Base-by-base conservation (phyloP, 2,113 vertebrate genomes). In the Pyxicephalus adspersus region DNA sequence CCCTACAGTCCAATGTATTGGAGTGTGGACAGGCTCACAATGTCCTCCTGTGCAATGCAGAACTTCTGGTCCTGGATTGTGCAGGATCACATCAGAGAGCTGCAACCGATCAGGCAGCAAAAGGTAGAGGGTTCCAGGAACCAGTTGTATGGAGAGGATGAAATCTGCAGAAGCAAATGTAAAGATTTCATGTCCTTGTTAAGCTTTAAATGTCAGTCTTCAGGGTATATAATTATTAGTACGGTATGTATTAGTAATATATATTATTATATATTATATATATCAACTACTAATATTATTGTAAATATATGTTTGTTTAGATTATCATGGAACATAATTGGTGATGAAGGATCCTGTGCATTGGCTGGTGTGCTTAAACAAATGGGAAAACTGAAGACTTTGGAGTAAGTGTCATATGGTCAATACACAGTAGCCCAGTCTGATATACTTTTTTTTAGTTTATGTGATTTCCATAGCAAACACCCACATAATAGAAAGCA, bases 271-370 rank as follows among this genome's bases (percentile, higher is more conserved):
- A 15, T 6, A 8, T n/a, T n/a, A 66, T 22, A 16, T 45, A 15
- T 5, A 23, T 50, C 28, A 51, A 71, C n/a, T 20, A 3, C 9
- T 54, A 25, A 51, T 71, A 26, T 45, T 31, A 1, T 28, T 64
- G 6, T 20, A 61, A 23, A 16, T 23, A 67, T 23, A 67, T 71
- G 13, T 60, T 85, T 0, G 64, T 65, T 58, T 82, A 98, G 96
- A 84, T 75, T 98, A 72, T 94, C 95, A 1, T 98, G 96, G 96
- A 98, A 98, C 5, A 3, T 71, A n/a, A 94, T 96, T 3, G 91
- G 89, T 3, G 94, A 98, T 0, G 76, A 92, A 26, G 91, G 93
- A 34, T 94, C 91, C 2, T 34, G 0, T 1, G 91, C 90, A 55
- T 2, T 98, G 81, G 91, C 91, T 65, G 72, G 11, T 51, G 80